A percentile compares a stretch with the other conserved stretches of the same genome.
Evolutionary conservation across 2,113 vertebrate genomes (phyloP).

Genomic region (Hippocampus zosterae): DNA sequence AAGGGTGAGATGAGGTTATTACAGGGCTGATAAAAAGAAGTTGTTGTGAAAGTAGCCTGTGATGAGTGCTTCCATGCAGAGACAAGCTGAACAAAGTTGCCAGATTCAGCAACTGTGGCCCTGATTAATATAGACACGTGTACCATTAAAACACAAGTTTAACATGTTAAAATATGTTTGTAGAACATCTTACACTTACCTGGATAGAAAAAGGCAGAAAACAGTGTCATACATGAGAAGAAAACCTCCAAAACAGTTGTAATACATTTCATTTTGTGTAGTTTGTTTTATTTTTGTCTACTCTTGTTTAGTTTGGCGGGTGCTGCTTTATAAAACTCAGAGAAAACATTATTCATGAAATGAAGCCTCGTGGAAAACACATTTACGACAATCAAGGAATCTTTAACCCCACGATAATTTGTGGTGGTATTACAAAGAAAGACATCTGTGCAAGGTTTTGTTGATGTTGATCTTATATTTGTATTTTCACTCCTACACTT

Average conservation of each 20-base stretch:
- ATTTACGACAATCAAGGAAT: background rate
- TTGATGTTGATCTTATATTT: background rate
- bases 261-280: background rate
- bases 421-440: too few relatives aligned
- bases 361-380: background rate
- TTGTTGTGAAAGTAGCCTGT: constrained; percentile 17
- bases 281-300: background rate
- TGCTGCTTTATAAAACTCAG: background rate
- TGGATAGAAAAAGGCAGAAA: background rate
- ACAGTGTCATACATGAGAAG: background rate
- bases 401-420: too few relatives aligned
- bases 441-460: background rate
- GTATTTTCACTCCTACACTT: background rate
- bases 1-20: constrained; percentile 50
- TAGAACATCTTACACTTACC: background rate
- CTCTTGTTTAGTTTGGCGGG: background rate
- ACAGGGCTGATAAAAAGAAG: constrained; percentile 21
- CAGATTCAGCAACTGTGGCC: constrained; percentile 5
- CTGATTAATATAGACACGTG: background rate
- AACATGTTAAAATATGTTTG: background rate
- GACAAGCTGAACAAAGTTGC: constrained; percentile 8
- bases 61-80: constrained; percentile 7
- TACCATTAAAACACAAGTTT: background rate
- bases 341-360: background rate
- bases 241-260: background rate